A percentile compares a stretch with the other conserved stretches of the same genome.
phyloP scores from a whole-genome alignment of 2,888 invertebrate species.

The Meandrusa payeni region DNA sequence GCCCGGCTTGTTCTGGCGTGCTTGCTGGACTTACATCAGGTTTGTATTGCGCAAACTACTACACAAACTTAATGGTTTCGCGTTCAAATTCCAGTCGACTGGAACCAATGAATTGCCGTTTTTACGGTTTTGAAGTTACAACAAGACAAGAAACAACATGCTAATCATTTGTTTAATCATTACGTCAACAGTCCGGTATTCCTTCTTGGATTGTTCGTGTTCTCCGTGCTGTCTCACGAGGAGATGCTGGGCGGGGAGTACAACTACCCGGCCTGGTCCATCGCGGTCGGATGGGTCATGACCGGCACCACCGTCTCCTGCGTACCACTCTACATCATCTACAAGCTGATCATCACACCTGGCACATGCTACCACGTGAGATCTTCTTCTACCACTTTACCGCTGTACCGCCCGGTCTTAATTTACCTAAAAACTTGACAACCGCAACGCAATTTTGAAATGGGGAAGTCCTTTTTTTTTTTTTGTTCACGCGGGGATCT shows the following conservation, averaged over 20 bases:
- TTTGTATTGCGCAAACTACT: slow-evolving; percentile 27
- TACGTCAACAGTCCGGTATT: slow-evolving; percentile 87
- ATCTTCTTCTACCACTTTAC: no score
- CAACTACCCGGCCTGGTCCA: slow-evolving; percentile 90
- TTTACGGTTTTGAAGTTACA: no score
- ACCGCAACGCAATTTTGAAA: no score
- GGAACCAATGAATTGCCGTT: no score
- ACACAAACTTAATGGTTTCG: neutral
- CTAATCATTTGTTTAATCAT: no score
- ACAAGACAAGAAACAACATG: no score
- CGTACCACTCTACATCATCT: slow-evolving; percentile 91
- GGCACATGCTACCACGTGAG: slow-evolving; percentile 68
- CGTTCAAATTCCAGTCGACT: no score
- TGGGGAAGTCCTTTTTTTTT: no score
- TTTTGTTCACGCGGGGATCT: no score
- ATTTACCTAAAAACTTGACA: no score
- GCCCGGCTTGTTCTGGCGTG: slow-evolving; percentile 89
- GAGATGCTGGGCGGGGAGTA: slow-evolving; percentile 89
- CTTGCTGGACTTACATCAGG: slow-evolving; percentile 92
- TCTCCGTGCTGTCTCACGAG: slow-evolving; percentile 89
- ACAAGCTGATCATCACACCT: slow-evolving; percentile 86
- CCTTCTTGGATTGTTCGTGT: slow-evolving; percentile 91
- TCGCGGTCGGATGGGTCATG: slow-evolving; percentile 89
- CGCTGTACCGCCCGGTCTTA: no score
- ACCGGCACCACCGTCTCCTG: slow-evolving; percentile 92